Percentiles rank a stretch among this genome's conserved stretches.
These are phyloP conservation scores for Pampus argenteus DNA, from an alignment of 2,797 vertebrate species.

Conservation along the genomic window DNA sequence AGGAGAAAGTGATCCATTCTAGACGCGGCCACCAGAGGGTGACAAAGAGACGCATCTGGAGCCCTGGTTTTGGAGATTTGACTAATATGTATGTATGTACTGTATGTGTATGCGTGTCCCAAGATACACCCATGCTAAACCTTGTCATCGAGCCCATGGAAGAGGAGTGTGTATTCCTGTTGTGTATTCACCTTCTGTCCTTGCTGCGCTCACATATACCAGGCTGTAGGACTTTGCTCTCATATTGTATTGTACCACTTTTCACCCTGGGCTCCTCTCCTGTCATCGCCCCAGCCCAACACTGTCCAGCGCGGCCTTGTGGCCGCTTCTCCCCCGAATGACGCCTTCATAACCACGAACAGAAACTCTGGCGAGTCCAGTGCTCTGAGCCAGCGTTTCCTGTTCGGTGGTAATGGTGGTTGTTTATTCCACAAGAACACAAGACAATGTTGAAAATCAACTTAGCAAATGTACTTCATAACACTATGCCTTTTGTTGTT, in stretches of 20 bases:
- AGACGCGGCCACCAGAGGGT: slow-evolving; percentile 76
- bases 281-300: slow-evolving; percentile 40
- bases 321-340: slow-evolving; percentile 50
- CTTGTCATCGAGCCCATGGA: slow-evolving; percentile 50
- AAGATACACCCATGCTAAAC: slow-evolving; percentile 56
- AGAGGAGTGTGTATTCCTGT: slow-evolving; percentile 55
- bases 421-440: slow-evolving; percentile 54
- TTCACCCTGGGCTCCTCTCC: slow-evolving; percentile 40
- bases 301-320: slow-evolving; percentile 61
- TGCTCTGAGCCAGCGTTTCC: slow-evolving; percentile 51
- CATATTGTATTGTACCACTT: slow-evolving; percentile 55
- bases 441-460: slow-evolving; percentile 48
- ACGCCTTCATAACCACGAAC: slow-evolving; percentile 32
- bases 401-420: slow-evolving; percentile 35
- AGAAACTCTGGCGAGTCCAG: slow-evolving; percentile 37
- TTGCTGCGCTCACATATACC: slow-evolving; percentile 60
- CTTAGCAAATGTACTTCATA: slow-evolving; percentile 60
- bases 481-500: slow-evolving; percentile 66
- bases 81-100: slow-evolving; percentile 55
- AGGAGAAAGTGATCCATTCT: slow-evolving; percentile 47
- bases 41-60: slow-evolving; percentile 69
- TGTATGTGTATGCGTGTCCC: slow-evolving; percentile 57
- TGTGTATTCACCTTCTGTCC: slow-evolving; percentile 64
- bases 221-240: slow-evolving; percentile 60
- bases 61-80: slow-evolving; percentile 49